A percentile compares a stretch with the other conserved stretches of the same genome.
Conservation (phyloP, 2,113 vertebrate genomes). For the Lophochroa leadbeateri region DNA sequence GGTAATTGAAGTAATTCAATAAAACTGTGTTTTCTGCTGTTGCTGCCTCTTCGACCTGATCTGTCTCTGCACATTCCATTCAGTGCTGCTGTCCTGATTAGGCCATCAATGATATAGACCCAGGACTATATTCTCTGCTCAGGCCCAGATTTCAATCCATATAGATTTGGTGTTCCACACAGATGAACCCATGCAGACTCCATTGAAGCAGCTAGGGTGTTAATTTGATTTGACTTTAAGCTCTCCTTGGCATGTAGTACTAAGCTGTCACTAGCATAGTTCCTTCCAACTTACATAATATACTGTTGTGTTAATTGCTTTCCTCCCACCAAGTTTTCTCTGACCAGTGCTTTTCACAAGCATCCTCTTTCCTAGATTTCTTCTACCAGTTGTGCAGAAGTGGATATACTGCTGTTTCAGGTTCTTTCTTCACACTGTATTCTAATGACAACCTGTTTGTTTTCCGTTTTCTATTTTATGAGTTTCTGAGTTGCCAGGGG, state of each 20-base stretch:
- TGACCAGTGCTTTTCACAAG: not conserved
- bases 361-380: not conserved
- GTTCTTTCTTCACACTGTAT: not conserved
- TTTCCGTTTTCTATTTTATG: not conserved
- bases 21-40: not conserved
- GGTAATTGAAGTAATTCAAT: not conserved
- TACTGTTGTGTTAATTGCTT: not conserved
- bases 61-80: not conserved
- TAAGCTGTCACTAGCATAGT: not conserved
- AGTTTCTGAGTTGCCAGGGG: not conserved
- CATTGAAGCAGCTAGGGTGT: not conserved
- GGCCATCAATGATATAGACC: not conserved
- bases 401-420: not conserved
- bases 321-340: not conserved
- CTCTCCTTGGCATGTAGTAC: not conserved
- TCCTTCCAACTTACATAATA: not conserved
- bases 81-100: not conserved
- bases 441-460: not conserved
- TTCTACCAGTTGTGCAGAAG: not conserved
- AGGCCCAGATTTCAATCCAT: not conserved
- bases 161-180: not conserved
- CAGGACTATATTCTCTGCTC: not conserved
- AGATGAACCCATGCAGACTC: not conserved
- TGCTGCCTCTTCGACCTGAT: not conserved
- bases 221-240: constrained; percentile 3